Percentiles rank a stretch among this genome's conserved stretches.
Evolutionary conservation across 2,113 vertebrate genomes (phyloP).

Genomic region (Hippoglossus stenolepis): DNA sequence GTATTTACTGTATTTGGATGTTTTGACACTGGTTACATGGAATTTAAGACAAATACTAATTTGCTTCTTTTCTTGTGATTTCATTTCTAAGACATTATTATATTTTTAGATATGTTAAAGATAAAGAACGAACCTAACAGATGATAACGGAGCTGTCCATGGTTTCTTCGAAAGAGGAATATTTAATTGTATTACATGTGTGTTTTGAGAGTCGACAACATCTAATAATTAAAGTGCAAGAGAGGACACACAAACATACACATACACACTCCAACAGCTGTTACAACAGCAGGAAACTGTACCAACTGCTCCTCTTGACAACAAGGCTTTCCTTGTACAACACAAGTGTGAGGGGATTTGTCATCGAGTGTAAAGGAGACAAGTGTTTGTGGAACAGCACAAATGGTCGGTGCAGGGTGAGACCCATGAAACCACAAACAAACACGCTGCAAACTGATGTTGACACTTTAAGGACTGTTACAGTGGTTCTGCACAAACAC

Average conservation of each 20-base stretch:
- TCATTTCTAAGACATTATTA: too few species aligned
- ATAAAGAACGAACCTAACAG: too few species aligned
- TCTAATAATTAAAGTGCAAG: not conserved
- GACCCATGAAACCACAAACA: conserved; percentile 15
- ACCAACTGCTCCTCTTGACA: conserved; percentile 35
- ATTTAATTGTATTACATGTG: not conserved
- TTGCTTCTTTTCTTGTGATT: too few species aligned
- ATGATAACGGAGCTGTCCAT: too few species aligned
- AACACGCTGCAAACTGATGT: not conserved
- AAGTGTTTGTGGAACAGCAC: conserved; percentile 4
- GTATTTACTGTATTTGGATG: too few species aligned
- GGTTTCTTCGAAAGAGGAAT: too few species aligned
- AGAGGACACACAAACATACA: not conserved
- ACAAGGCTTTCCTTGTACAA: conserved; percentile 29
- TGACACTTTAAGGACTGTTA: not conserved
- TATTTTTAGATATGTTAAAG: too few species aligned
- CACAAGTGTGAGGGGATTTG: conserved; percentile 2
- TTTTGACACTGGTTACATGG: too few species aligned
- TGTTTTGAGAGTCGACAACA: conserved; percentile 18
- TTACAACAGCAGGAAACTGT: conserved; percentile 42
- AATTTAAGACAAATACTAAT: too few species aligned
- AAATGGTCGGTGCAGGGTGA: conserved; percentile 12
- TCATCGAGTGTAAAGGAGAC: too few species aligned
- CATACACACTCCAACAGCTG: conserved; percentile 39
- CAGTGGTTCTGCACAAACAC: not conserved